Conservation (phyloP, 1,140 invertebrate genomes). For the Trichonephila clavata region DNA sequence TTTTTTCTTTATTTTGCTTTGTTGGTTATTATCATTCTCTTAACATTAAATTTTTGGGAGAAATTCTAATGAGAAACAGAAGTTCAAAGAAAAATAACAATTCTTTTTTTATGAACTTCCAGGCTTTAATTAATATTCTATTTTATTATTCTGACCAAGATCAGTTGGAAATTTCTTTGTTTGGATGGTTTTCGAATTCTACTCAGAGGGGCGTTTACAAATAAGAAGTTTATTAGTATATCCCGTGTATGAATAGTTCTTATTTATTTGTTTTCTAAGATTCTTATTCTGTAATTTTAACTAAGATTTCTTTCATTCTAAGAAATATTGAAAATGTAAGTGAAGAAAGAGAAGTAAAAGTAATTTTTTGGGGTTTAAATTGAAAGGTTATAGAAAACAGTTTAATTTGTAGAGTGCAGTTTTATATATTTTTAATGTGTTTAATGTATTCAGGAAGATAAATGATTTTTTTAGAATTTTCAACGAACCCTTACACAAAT, state of each 20-base stretch:
- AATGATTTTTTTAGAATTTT: too few relatives aligned
- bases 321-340: too few relatives aligned
- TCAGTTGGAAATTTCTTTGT: neutral
- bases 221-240: neutral
- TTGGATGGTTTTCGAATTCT: neutral
- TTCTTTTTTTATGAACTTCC: conserved; percentile 7
- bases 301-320: too few relatives aligned
- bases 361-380: too few relatives aligned
- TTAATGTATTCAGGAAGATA: too few relatives aligned
- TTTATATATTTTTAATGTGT: too few relatives aligned
- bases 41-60: neutral
- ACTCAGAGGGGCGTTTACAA: neutral
- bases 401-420: too few relatives aligned
- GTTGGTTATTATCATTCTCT: neutral
- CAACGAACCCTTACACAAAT: too few relatives aligned
- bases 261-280: too few relatives aligned
- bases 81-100: conserved; percentile 27
- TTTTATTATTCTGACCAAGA: neutral
- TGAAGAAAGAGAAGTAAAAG: too few relatives aligned
- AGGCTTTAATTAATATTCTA: conserved; percentile 42
- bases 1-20: neutral
- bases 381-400: too few relatives aligned
- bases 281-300: too few relatives aligned
- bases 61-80: conserved; percentile 55
- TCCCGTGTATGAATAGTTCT: neutral